These are phyloP conservation scores for Rhabdophis nuchalis DNA, from an alignment of 2,797 vertebrate species.

Conservation along the genomic window DNA sequence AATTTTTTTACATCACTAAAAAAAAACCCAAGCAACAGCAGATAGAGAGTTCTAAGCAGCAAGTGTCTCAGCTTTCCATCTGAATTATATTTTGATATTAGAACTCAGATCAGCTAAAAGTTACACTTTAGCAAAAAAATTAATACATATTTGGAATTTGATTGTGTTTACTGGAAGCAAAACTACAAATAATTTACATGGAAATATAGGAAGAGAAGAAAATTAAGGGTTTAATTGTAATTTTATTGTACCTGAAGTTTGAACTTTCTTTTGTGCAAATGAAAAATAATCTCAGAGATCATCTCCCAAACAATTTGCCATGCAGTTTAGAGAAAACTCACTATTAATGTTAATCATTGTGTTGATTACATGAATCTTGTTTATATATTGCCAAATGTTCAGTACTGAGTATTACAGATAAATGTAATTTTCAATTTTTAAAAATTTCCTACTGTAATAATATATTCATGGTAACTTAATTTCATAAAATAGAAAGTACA, in stretches of 20 bases:
- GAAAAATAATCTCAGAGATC: conserved; percentile 6
- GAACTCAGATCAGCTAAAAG: conserved; percentile 49
- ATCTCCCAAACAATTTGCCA: not conserved
- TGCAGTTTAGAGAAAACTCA: conserved; percentile 27
- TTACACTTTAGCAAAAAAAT: conserved; percentile 38
- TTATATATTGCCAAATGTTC: not conserved
- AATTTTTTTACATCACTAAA: conserved; percentile 18
- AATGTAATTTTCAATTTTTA: not conserved
- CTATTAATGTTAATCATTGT: not conserved
- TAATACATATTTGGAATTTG: conserved; percentile 54
- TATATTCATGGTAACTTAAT: not conserved
- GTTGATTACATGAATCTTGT: conserved; percentile 1
- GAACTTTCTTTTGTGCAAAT: conserved; percentile 18
- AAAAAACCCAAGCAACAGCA: not conserved
- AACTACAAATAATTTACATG: conserved; percentile 56
- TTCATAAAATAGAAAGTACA: not conserved
- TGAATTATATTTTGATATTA: conserved; percentile 48
- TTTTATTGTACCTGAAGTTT: conserved; percentile 28
- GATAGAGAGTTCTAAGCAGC: not conserved
- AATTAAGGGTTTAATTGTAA: conserved; percentile 30
- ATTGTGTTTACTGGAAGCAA: conserved; percentile 63
- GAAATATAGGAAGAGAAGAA: conserved; percentile 57
- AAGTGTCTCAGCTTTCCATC: conserved; percentile 24
- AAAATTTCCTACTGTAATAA: not conserved
- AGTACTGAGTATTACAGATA: not conserved